Percentiles rank a stretch among this genome's conserved stretches.
Evolutionary conservation across 2,888 invertebrate species (phyloP).

Genomic region (Isoperla grammatica): DNA sequence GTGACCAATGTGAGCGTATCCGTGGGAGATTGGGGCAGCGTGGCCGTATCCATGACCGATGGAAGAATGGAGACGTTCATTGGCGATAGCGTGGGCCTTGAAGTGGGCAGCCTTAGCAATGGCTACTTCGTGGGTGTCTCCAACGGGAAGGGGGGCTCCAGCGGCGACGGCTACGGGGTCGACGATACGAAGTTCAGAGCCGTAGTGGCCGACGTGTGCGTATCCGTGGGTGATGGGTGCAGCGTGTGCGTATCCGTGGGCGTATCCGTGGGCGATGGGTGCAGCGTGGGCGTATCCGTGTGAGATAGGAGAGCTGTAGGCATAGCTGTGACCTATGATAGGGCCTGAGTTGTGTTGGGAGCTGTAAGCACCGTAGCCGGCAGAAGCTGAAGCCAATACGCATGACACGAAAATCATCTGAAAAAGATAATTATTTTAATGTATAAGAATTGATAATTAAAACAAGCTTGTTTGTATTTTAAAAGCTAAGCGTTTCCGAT

Average conservation of each 20-base stretch:
- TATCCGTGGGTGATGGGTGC: conserved; percentile 6
- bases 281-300: no score
- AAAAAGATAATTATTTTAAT: no score
- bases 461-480: no score
- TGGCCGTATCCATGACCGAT: neutral
- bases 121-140: no score
- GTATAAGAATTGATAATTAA: no score
- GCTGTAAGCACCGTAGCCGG: no score
- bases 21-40: conserved; percentile 46
- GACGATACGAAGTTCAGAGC: neutral
- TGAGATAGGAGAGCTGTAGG: neutral
- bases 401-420: no score
- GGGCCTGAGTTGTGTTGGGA: neutral
- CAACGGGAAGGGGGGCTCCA: neutral
- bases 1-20: no score
- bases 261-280: neutral
- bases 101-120: no score
- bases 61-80: neutral
- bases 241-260: conserved; percentile 1
- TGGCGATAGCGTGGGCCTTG: neutral
- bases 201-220: neutral
- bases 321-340: no score
- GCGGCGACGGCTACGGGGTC: conserved; percentile 6
- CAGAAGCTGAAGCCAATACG: no score
- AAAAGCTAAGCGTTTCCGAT: no score